Percentiles rank a stretch among this genome's conserved stretches.
phyloP scores from a whole-genome alignment of 1,140 invertebrate species.

The Dendroctonus ponderosae region DNA sequence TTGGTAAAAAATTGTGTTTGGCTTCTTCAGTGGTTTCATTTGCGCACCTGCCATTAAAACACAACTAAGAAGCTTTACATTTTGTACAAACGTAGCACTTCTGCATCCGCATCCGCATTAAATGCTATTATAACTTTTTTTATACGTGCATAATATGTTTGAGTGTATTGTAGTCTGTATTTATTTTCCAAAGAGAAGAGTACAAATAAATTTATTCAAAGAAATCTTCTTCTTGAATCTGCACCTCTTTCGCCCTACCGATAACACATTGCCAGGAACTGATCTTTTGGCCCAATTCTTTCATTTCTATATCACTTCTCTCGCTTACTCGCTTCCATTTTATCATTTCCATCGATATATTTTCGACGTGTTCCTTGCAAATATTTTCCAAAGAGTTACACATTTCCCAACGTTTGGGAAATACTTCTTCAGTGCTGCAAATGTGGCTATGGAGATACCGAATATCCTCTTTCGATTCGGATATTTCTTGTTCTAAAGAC shows the following conservation, averaged over 20 bases:
- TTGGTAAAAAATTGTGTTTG: too few relatives aligned
- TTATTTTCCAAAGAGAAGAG: background rate
- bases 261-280: conserved; percentile 28
- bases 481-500: conserved; percentile 25
- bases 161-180: too few relatives aligned
- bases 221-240: conserved; percentile 15
- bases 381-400: conserved; percentile 13
- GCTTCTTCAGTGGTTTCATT: too few relatives aligned
- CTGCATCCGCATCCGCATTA: too few relatives aligned
- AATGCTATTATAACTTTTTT: too few relatives aligned
- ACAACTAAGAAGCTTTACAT: too few relatives aligned
- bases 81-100: too few relatives aligned
- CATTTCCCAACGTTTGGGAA: conserved; percentile 17
- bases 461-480: conserved; percentile 25
- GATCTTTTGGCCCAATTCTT: conserved; percentile 22
- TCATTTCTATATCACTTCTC: conserved; percentile 20
- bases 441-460: conserved; percentile 17
- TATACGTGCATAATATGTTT: too few relatives aligned
- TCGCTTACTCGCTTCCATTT: conserved; percentile 25
- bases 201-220: conserved; percentile 4
- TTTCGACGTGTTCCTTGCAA: conserved; percentile 20
- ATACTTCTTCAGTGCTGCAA: conserved; percentile 21
- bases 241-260: conserved; percentile 17
- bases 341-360: conserved; percentile 8
- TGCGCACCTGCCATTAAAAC: too few relatives aligned